Conservation (phyloP, 2,797 vertebrate genomes). For the Sebastiscus albofasciatus region DNA sequence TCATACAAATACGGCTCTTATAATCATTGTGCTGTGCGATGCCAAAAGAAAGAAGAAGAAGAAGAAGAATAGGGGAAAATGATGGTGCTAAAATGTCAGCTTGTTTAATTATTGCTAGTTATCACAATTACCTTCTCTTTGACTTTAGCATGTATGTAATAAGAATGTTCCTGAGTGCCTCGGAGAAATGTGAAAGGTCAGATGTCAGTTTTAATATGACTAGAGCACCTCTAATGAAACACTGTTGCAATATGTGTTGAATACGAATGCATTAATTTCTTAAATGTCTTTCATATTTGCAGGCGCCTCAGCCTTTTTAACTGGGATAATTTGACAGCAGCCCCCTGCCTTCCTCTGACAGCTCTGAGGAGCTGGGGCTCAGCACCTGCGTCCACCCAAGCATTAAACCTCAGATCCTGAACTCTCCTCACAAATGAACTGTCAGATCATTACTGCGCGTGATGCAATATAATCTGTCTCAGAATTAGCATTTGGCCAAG, state of each 20-base stretch:
- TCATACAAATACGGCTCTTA: constrained; percentile 19
- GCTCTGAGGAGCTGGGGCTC: constrained; percentile 85
- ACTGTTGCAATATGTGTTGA: constrained; percentile 87
- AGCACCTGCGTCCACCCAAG: constrained; percentile 93
- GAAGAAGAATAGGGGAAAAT: constrained; percentile 55
- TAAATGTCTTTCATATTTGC: constrained; percentile 88
- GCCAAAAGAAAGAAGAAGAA: not conserved
- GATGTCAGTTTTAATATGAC: constrained; percentile 89
- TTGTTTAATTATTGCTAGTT: constrained; percentile 87
- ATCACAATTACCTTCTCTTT: constrained; percentile 87
- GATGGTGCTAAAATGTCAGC: constrained; percentile 76
- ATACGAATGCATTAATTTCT: constrained; percentile 90
- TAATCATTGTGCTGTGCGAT: not conserved
- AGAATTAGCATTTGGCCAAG: constrained; percentile 96
- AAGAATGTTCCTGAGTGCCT: constrained; percentile 81
- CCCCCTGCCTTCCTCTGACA: constrained; percentile 86
- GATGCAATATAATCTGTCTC: constrained; percentile 99
- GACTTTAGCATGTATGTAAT: constrained; percentile 86
- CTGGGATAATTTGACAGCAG: constrained; percentile 92
- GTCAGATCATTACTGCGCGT: constrained; percentile 99
- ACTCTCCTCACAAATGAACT: constrained; percentile 99
- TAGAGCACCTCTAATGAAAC: constrained; percentile 85
- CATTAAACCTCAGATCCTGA: constrained; percentile 94
- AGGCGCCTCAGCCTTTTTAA: constrained; percentile 83
- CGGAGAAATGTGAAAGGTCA: constrained; percentile 87